Base-by-base conservation (phyloP, 2,888 invertebrate genomes). In the Bellardia bayeri region DNA sequence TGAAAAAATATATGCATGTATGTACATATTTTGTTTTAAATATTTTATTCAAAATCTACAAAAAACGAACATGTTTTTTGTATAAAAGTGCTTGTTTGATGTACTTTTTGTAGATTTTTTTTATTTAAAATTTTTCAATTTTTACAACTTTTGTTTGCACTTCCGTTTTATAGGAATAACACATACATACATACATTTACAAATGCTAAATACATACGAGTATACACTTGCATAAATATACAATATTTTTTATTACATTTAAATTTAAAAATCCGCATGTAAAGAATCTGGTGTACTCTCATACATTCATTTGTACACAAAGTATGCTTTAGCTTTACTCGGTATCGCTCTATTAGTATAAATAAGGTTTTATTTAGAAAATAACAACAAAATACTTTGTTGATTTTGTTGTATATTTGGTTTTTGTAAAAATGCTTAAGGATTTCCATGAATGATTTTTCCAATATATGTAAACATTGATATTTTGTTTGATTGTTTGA, bases 71-170 rank as follows among this genome's bases (percentile, higher is more conserved):
- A 14, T 16, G 49, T 45, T 49, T 68, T 69, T 33, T 69, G 33
- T 54, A n/a, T 49, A 79, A 69, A 33, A 49, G 30, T 58, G 33
- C 37, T 49, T 66, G 45, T 78, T 61, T 68, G n/a, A 66, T 68
- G 33, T 78, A 56, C 66, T 16, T 56, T 56, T 78, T 78, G 64
- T 8, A 9, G 3, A 40, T 61, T 30, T 74, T 14, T 64, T 33
- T 37, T 23, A 49, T 74, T 58, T 74, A 33, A 58, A 30, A 69
- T 82, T 68, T 58, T 75, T 30, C 68, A 75, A 68, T 82, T 75
- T 82, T 40, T 68, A 75, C 49, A 69, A 79, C 56, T 85, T 82
- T 69, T 82, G 82, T 78, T 82, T 80, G 66, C 75, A 72, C 66
- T 83, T 85, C 85, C 85, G 76, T 80, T 88, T 85, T 37, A 23